Base-by-base conservation (phyloP, 2,797 vertebrate genomes). In the Enteromius trimaculatus region DNA sequence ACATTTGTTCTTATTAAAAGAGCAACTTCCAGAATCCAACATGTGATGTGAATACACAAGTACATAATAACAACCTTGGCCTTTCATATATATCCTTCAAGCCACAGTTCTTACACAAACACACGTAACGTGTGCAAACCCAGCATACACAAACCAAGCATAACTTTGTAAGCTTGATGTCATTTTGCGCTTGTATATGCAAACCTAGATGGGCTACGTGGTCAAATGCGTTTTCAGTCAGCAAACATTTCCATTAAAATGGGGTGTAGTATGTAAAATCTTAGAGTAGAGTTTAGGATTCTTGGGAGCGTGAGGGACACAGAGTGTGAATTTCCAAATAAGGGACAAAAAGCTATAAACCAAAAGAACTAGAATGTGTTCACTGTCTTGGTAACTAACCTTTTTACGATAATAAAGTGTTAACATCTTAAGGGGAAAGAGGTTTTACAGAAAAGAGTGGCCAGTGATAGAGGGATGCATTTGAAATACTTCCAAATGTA, bases 41-140 rank as follows among this genome's bases (percentile, higher is more conserved):
- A 88, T 90, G 89, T 90, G 90, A 91, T 92, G 92, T 88, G 93
- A 94, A 93, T 92, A 94, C 92, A 93, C 92, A 92, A 86, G 90
- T 92, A 94, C 92, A 93, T 93, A 90, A 93, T 92, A 93, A 93
- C 93, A 94, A 94, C 93, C 90, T 91, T 84, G 85, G 91, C 91
- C 91, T 87, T 79, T 90, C 92, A 90, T 78, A 77, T 77, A 84
- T 77, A 84, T 68, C 80, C 65, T 55, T 87, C 79, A 77, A 81
- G 81, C 72, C 84, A 88, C 90, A 90, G 90, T 91, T 91, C 86
- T 89, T 90, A 88, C 88, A 90, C 76, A 83, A 68, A 71, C 90
- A 70, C 84, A 90, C 81, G 60, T 53, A 44, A 86, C 85, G 87
- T 88, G 79, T 23, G 55, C n/a, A 23, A 23, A 23, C 88, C 86